A percentile compares a stretch with the other conserved stretches of the same genome.
Evolutionary conservation across 1,140 invertebrate genomes (phyloP).

Genomic region (Brachystomella parvula): DNA sequence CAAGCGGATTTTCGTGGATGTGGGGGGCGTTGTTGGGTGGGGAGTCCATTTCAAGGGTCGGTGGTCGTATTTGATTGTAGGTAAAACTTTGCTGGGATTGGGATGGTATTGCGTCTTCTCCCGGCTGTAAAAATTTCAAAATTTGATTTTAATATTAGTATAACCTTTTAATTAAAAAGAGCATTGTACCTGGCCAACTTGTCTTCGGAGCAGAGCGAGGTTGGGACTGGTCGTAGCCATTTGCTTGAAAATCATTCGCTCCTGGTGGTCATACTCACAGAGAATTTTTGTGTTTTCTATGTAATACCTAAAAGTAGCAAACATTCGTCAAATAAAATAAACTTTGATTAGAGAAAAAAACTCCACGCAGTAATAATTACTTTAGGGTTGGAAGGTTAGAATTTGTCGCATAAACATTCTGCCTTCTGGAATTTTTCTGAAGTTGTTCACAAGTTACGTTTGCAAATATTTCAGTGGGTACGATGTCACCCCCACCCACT

Average conservation of each 20-base stretch:
- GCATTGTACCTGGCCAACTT: conserved; percentile 43
- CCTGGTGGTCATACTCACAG: conserved; percentile 93
- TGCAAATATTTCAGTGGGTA: too few relatives aligned
- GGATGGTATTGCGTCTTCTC: conserved; percentile 16
- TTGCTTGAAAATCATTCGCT: conserved; percentile 52
- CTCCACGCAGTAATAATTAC: too few relatives aligned
- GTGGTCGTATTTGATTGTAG: conserved; percentile 31
- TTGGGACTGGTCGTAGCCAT: conserved; percentile 51
- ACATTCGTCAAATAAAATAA: neutral
- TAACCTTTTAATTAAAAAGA: neutral
- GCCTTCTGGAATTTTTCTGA: too few relatives aligned
- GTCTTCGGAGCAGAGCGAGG: conserved; percentile 50
- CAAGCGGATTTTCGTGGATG: neutral
- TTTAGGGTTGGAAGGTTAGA: too few relatives aligned
- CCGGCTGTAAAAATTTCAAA: conserved; percentile 19
- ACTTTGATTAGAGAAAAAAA: neutral
- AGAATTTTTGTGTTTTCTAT: conserved; percentile 94
- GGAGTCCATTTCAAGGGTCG: neutral
- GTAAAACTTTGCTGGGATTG: conserved; percentile 42
- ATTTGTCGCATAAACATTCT: too few relatives aligned
- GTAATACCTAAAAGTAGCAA: conserved; percentile 64
- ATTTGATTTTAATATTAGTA: neutral
- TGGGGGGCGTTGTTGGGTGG: conserved; percentile 6
- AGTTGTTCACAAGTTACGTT: too few relatives aligned
- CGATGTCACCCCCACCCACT: too few relatives aligned